These are phyloP conservation scores for Drosophila acutilabella DNA, from an alignment of 2,888 invertebrate species.

Conservation along the genomic window DNA sequence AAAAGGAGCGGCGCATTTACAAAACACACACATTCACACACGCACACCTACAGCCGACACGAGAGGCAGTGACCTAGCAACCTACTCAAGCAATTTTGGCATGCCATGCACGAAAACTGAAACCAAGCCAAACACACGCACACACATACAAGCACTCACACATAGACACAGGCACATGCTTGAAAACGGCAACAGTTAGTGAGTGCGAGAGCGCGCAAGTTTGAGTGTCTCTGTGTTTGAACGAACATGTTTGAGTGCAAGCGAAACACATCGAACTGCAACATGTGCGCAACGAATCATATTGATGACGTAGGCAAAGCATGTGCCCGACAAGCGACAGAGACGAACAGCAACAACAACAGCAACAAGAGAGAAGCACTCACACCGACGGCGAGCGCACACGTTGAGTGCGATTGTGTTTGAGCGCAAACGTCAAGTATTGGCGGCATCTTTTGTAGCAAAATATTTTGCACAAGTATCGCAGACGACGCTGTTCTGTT, in stretches of 20 bases:
- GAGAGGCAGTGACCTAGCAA: conserved; percentile 74
- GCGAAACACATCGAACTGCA: conserved; percentile 29
- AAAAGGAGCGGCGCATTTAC: conserved; percentile 32
- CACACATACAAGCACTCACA: background rate
- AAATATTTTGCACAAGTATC: conserved; percentile 70
- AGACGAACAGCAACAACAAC: background rate
- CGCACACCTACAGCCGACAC: background rate
- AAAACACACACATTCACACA: conserved; percentile 2
- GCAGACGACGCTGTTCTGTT: conserved; percentile 70
- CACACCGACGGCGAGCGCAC: conserved; percentile 25
- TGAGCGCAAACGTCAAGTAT: conserved; percentile 58
- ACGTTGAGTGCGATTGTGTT: conserved; percentile 63
- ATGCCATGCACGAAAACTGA: conserved; percentile 61
- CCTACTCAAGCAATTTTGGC: conserved; percentile 66
- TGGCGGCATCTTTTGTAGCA: conserved; percentile 71
- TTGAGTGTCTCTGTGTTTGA: conserved; percentile 7
- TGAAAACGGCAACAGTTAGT: conserved; percentile 70
- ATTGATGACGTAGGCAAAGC: conserved; percentile 55
- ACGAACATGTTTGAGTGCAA: conserved; percentile 42
- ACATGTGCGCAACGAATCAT: conserved; percentile 49
- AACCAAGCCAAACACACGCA: conserved; percentile 45
- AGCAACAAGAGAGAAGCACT: conserved; percentile 4
- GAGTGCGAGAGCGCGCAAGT: conserved; percentile 46
- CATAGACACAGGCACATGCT: conserved; percentile 23
- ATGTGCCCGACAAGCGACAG: conserved; percentile 7